Base-by-base conservation (phyloP, 1,140 invertebrate species). In the Drosophila miranda region DNA sequence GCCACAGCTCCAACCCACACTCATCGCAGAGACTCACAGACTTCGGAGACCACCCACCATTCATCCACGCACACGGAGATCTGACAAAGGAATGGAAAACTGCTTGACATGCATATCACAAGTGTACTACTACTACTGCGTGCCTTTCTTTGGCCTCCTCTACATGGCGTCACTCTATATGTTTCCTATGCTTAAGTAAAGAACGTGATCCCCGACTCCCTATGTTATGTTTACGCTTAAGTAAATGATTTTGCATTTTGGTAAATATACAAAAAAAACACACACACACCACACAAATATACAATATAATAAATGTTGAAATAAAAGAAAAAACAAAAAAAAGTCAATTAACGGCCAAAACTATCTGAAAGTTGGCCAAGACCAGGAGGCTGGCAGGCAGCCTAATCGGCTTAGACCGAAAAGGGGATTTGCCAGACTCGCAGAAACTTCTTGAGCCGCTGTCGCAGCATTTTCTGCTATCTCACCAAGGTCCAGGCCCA, bases 391-490 rank as follows among this genome's bases (percentile, higher is more conserved):
- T 16, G 14, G 34, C 6, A 49, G 34, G 34, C 34, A 53, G 44
- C 69, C 60, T 74, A 64, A 73, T 63, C 59, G 52, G 70, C 70
- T 74, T 74, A 74, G 68, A 34, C 51, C 46, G 57, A 54, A 26
- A n/a, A 14, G 42, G 69, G 69, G 69, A 73, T 73, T 73, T 73
- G 70, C 58, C 52, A 58, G 68, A 58, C 58, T 48, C 38, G 19
- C 63, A 2, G 3, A 73, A 73, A 74, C 41, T 74, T 74, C 52
- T 64, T 75, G 68, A 69, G 70, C 53, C 84, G 76, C 80, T 80
- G 76, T 86, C 81, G 76, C 78, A 67, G 81, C 76, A 62, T 76
- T 80, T 86, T 62, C 34, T 53, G 34, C 53, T 51, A 45, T 30
- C 61, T 49, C 44, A 4, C 5, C 19, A 19, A 30, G n/a, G 45